Base-by-base conservation (phyloP, 2,888 invertebrate genomes). In the Amphiduros pacificus region DNA sequence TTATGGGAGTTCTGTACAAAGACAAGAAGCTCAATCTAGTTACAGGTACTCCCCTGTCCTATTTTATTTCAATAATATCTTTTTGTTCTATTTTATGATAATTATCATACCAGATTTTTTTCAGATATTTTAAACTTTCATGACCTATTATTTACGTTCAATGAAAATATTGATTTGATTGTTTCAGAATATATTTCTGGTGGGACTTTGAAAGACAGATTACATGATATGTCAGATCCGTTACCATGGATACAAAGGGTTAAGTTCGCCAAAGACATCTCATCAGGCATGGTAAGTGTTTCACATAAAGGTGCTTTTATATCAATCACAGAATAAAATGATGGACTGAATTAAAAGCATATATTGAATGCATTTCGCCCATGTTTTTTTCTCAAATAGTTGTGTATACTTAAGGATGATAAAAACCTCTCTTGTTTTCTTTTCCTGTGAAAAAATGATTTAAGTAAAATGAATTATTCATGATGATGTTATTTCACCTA, bases 1-100 rank as follows among this genome's bases (percentile, higher is more conserved):
- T 95, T 81, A 91, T 94, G 67, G 96, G 96, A 0, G 94, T 96
- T 0, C 85, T 96, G 69, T 95, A 95, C 85, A 93, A 92, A 80
- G 94, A 95, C 73, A 91, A 93, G 77, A 89, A 93, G 58, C 84
- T 96, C 65, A 94, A 94, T 78, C 87, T 96, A 67, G 91, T 96
- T 58, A 95, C 95, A 64, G 79, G 78, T 79, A 53, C 59, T 62
- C 24, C 14, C 6, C 22, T 49, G 14, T 9, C 49, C 6, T 20
- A 9, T 20, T 49, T 49, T 49, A 11, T 20, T 11, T 9, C 22
- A 20, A 17, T 20, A 49, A 17, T 49, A 22, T 17, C 22, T 9
- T 20, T 20, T 49, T 49, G 9, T 14, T 11, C 9, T 17, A 11
- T 36, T 36, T 36, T 9, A 11, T 36, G 36, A 36, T 36, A 36